phyloP scores from a whole-genome alignment of 2,113 vertebrate species.

The Girardinichthys multiradiatus region DNA sequence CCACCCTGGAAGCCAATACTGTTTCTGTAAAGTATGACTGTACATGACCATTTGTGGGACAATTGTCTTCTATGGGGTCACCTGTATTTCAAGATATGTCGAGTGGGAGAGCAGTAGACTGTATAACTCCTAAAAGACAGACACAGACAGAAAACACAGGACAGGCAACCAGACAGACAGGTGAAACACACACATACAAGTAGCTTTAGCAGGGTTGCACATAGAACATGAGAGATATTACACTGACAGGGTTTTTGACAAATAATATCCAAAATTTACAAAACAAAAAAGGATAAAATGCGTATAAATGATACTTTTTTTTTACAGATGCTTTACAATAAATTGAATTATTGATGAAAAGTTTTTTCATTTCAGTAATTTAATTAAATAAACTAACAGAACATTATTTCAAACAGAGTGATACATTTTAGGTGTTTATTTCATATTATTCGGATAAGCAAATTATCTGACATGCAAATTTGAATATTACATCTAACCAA shows the following conservation, averaged over 20 bases:
- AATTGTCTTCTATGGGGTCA: conserved; percentile 46
- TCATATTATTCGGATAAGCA: too few relatives aligned
- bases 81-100: conserved; percentile 77
- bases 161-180: conserved; percentile 63
- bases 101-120: conserved; percentile 75
- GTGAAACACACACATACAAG: conserved; percentile 48
- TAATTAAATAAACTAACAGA: too few relatives aligned
- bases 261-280: conserved; percentile 2
- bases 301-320: too few relatives aligned
- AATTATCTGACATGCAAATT: too few relatives aligned
- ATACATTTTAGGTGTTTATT: too few relatives aligned
- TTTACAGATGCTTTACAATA: not conserved
- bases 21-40: conserved; percentile 38
- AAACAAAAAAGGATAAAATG: not conserved
- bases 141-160: conserved; percentile 52
- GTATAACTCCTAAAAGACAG: conserved; percentile 75
- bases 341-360: not conserved
- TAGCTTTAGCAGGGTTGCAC: conserved; percentile 18
- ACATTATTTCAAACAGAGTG: too few relatives aligned
- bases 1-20: conserved; percentile 14
- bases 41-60: conserved; percentile 40
- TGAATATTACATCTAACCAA: too few relatives aligned
- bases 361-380: too few relatives aligned
- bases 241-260: not conserved
- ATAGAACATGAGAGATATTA: conserved; percentile 32